A percentile compares a stretch with the other conserved stretches of the same genome.
Conservation (phyloP, 2,113 vertebrate species). For the Ibidorhyncha struthersii region DNA sequence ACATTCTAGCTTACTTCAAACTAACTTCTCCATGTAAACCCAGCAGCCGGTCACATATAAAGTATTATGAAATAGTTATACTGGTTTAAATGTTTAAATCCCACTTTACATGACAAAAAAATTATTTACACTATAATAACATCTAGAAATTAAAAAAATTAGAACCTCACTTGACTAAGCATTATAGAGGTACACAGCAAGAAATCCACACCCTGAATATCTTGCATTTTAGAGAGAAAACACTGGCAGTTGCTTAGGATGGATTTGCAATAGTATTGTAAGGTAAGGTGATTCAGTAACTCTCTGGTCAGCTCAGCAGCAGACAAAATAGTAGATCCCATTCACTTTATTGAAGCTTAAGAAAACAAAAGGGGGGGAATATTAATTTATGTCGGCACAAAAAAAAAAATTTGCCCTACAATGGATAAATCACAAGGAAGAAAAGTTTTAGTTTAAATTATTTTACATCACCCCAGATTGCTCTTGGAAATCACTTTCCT, state of each 20-base stretch:
- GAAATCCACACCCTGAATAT: not conserved
- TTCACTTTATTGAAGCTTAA: not conserved
- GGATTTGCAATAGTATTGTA: not conserved
- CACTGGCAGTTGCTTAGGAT: not conserved
- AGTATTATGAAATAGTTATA: not conserved
- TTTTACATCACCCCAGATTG: not conserved
- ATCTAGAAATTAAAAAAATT: not conserved
- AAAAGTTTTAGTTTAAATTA: not conserved
- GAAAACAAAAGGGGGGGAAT: not conserved
- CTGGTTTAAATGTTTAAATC: not conserved
- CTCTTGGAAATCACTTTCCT: not conserved
- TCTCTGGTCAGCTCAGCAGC: not conserved
- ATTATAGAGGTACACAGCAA: not conserved
- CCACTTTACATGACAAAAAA: fast-evolving
- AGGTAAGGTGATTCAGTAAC: not conserved
- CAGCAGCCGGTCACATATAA: not conserved
- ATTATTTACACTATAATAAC: not conserved
- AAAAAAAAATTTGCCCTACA: not conserved
- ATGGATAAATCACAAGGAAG: not conserved
- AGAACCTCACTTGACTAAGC: not conserved
- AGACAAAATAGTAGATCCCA: not conserved
- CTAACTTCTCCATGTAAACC: not conserved
- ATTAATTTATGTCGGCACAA: not conserved
- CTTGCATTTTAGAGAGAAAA: not conserved
- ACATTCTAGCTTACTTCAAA: not conserved